phyloP scores from a whole-genome alignment of 2,888 invertebrate species.

The Carpatolechia fugitivella region DNA sequence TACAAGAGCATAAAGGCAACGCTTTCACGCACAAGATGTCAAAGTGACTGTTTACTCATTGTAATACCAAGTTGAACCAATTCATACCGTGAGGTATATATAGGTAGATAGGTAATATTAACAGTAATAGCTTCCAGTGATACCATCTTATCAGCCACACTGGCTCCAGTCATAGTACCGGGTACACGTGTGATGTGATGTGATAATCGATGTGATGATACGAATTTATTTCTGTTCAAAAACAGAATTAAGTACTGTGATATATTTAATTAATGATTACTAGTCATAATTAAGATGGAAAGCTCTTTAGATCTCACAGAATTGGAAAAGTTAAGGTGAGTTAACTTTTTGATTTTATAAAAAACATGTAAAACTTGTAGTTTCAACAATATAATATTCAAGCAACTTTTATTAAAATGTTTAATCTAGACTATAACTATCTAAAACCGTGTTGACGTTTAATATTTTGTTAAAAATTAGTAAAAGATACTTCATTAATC shows the following conservation, averaged over 20 bases:
- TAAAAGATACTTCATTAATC: too few species aligned
- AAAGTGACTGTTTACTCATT: not conserved
- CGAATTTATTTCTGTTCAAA: constrained; percentile 28
- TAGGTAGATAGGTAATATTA: not conserved
- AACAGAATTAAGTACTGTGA: constrained; percentile 23
- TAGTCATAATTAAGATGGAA: constrained; percentile 45
- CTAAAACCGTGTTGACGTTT: too few species aligned
- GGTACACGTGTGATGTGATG: constrained; percentile 42
- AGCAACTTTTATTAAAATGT: too few species aligned
- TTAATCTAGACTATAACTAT: too few species aligned
- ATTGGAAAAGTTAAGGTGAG: constrained; percentile 63
- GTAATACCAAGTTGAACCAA: not conserved
- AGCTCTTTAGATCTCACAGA: constrained; percentile 57
- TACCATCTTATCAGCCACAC: constrained; percentile 65
- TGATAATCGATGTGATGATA: constrained; percentile 38
- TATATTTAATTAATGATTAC: constrained; percentile 19
- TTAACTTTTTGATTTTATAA: constrained; percentile 15
- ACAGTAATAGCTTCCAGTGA: constrained; percentile 17
- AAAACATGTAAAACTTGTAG: too few species aligned
- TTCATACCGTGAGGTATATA: too few species aligned
- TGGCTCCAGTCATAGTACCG: constrained; percentile 51
- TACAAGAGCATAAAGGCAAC: constrained; percentile 22
- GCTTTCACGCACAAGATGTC: not conserved
- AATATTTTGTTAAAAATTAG: too few species aligned
- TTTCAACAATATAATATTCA: too few species aligned